phyloP scores from a whole-genome alignment of 2,113 vertebrate genomes.

The Calidris pugnax region DNA sequence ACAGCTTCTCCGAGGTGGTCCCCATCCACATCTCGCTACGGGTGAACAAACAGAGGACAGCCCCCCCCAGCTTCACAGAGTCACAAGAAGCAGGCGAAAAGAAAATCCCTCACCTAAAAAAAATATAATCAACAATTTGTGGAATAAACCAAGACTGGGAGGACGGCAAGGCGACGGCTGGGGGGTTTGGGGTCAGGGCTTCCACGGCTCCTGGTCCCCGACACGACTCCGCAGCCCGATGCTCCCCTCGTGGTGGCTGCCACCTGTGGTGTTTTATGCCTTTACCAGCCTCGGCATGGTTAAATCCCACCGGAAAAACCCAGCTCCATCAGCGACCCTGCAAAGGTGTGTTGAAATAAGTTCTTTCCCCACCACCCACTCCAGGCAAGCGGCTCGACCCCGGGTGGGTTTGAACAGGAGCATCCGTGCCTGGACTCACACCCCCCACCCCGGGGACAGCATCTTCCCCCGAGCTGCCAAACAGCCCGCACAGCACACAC shows the following conservation, averaged over 20 bases:
- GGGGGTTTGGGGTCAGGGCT: background rate
- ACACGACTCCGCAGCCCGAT: background rate
- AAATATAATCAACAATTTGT: background rate
- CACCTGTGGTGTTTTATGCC: accelerated
- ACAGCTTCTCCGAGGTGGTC: background rate
- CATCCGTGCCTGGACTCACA: background rate
- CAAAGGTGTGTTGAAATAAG: background rate
- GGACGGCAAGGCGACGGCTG: accelerated
- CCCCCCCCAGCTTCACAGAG: background rate
- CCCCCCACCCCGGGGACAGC: accelerated
- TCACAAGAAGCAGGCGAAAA: background rate
- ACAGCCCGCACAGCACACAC: background rate
- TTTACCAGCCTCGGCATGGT: background rate
- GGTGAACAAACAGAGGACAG: accelerated
- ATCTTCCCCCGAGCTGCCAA: background rate
- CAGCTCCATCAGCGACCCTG: background rate
- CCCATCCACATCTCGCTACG: background rate
- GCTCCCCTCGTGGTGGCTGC: background rate
- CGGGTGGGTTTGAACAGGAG: accelerated
- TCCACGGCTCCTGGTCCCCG: accelerated
- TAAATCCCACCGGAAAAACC: background rate
- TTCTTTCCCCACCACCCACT: background rate
- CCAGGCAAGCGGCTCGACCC: background rate
- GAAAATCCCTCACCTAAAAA: background rate
- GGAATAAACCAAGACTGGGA: background rate